Percentiles rank a stretch among this genome's conserved stretches.
phyloP scores from a whole-genome alignment of 1,140 invertebrate genomes.

The Drusus annulatus region DNA sequence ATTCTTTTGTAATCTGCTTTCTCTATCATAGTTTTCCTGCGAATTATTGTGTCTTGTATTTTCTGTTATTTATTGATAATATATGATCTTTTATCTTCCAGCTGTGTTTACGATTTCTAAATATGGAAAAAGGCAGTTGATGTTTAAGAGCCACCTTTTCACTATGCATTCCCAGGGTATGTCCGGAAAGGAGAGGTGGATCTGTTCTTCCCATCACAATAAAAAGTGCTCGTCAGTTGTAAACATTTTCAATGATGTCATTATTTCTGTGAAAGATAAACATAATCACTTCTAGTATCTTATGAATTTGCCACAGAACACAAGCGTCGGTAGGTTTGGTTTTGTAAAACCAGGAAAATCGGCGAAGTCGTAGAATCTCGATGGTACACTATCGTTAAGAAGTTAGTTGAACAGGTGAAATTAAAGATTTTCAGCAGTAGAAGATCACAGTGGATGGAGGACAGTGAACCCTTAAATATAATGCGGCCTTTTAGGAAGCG shows the following conservation, averaged over 20 bases:
- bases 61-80: no score
- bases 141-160: not conserved
- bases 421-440: no score
- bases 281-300: slow-evolving; percentile 2
- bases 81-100: slow-evolving; percentile 1
- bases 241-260: not conserved
- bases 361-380: not conserved
- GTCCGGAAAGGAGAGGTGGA: slow-evolving; percentile 10
- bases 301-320: not conserved
- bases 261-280: not conserved
- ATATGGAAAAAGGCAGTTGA: not conserved
- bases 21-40: no score
- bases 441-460: no score
- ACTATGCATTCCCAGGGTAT: not conserved
- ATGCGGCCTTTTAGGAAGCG: no score
- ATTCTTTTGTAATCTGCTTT: no score
- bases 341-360: no score
- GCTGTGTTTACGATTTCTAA: not conserved
- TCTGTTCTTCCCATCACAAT: slow-evolving; percentile 12
- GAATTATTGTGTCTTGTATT: no score
- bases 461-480: no score
- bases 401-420: not conserved
- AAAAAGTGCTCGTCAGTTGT: not conserved
- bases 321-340: not conserved
- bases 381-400: not conserved